phyloP scores from a whole-genome alignment of 2,797 vertebrate species.

The Hapalemur alaotrensis region DNA sequence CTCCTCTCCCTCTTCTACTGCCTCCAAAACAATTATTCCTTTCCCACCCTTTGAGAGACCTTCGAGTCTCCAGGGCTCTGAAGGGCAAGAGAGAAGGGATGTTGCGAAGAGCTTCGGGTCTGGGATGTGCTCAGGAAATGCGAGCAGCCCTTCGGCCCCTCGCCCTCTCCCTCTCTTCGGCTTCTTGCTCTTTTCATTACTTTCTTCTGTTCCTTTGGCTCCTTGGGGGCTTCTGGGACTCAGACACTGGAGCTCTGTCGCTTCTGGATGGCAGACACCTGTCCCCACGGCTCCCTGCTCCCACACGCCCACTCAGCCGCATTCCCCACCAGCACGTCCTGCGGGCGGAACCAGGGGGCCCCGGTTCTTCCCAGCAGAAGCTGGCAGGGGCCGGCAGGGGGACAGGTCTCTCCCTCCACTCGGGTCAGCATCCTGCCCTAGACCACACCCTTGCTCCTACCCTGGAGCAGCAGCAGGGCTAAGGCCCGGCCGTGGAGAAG shows the following conservation, averaged over 20 bases:
- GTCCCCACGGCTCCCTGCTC: not conserved
- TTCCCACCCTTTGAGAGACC: not conserved
- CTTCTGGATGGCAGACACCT: not conserved
- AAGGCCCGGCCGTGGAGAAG: too few relatives aligned
- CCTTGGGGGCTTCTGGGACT: not conserved
- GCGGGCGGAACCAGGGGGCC: not conserved
- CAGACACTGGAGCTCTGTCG: not conserved
- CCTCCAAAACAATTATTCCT: not conserved
- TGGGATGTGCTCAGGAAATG: accelerated
- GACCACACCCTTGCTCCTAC: too few relatives aligned
- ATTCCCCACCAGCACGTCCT: not conserved
- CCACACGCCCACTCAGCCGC: not conserved
- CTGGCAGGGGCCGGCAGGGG: not conserved
- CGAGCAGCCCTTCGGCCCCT: too few relatives aligned
- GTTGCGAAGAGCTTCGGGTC: not conserved
- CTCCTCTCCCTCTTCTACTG: not conserved
- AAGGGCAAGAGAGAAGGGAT: too few relatives aligned
- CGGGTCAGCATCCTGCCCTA: not conserved
- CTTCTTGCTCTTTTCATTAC: not conserved
- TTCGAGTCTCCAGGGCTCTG: not conserved
- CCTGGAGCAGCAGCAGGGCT: not conserved
- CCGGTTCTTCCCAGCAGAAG: not conserved
- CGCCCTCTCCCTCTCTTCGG: not conserved
- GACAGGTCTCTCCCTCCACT: not conserved
- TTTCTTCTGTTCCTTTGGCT: not conserved